phyloP scores from a whole-genome alignment of 2,797 vertebrate genomes.

The Myripristis murdjan region DNA sequence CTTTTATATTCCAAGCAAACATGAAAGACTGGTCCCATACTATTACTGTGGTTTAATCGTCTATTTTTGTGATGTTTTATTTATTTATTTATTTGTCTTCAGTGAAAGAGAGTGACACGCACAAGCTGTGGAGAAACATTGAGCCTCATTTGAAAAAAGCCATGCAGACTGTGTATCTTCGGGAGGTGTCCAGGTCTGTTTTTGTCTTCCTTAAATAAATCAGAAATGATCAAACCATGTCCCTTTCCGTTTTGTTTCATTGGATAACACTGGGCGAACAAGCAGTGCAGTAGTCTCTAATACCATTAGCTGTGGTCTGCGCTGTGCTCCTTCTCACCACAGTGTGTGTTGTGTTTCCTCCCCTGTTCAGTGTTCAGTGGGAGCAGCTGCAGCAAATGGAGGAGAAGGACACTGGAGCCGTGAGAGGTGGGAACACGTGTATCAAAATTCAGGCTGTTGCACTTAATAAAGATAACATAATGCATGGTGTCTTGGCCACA shows the following conservation, averaged over 20 bases:
- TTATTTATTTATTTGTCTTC: constrained; percentile 5
- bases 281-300: background rate
- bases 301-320: background rate
- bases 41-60: background rate
- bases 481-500: too few species aligned
- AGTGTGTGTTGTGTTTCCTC: background rate
- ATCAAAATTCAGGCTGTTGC: constrained; percentile 7
- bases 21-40: background rate
- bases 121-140: constrained; percentile 97
- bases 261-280: background rate
- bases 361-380: constrained; percentile 91
- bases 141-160: constrained; percentile 98
- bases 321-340: background rate
- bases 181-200: constrained; percentile 95
- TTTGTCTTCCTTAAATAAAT: background rate
- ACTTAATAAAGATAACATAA: background rate
- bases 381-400: constrained; percentile 90
- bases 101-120: constrained; percentile 94
- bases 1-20: background rate
- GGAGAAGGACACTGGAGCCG: constrained; percentile 84
- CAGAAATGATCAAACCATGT: background rate
- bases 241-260: background rate
- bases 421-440: constrained; percentile 88
- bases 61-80: too few species aligned
- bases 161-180: constrained; percentile 97